Evolutionary conservation across 1,140 invertebrate species (phyloP).

Genomic region (Neoseiulus cucumeris): DNA sequence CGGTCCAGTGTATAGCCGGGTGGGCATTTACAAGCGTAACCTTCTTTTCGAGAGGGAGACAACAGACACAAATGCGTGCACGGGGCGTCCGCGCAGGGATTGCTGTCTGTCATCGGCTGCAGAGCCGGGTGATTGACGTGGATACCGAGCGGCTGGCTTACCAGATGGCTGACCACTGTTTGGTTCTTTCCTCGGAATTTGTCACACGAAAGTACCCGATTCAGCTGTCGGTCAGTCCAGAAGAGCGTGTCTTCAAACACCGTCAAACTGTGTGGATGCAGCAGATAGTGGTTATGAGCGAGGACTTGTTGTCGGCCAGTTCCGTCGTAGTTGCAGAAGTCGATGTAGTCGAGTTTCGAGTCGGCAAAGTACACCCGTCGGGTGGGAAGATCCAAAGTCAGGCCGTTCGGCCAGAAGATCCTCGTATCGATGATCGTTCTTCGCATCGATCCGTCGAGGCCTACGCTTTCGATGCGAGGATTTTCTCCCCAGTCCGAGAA

Average conservation of each 20-base stretch:
- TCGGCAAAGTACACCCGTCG: slow-evolving; percentile 91
- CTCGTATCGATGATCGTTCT: slow-evolving; percentile 76
- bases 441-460: slow-evolving; percentile 78
- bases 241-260: slow-evolving; percentile 69
- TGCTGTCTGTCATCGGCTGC: slow-evolving; percentile 47
- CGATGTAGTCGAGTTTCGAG: slow-evolving; percentile 91
- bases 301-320: slow-evolving; percentile 53
- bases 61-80: slow-evolving; percentile 84
- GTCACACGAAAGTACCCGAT: slow-evolving; percentile 56
- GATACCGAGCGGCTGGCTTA: slow-evolving; percentile 79
- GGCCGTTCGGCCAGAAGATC: slow-evolving; percentile 93
- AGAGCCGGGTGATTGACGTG: slow-evolving; percentile 79
- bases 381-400: slow-evolving; percentile 81
- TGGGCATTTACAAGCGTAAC: slow-evolving; percentile 73
- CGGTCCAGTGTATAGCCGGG: slow-evolving; percentile 48
- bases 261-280: slow-evolving; percentile 86
- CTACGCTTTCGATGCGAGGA: slow-evolving; percentile 79
- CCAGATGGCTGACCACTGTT: slow-evolving; percentile 75
- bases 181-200: slow-evolving; percentile 78
- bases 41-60: slow-evolving; percentile 37
- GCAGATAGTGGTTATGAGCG: slow-evolving; percentile 42
- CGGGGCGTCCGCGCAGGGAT: slow-evolving; percentile 53
- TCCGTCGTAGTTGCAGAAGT: slow-evolving; percentile 93
- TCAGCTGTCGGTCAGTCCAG: slow-evolving; percentile 87
- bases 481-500: slow-evolving; percentile 99